Base-by-base conservation (phyloP, 2,797 vertebrate species). In the Adelosebastes latens region DNA sequence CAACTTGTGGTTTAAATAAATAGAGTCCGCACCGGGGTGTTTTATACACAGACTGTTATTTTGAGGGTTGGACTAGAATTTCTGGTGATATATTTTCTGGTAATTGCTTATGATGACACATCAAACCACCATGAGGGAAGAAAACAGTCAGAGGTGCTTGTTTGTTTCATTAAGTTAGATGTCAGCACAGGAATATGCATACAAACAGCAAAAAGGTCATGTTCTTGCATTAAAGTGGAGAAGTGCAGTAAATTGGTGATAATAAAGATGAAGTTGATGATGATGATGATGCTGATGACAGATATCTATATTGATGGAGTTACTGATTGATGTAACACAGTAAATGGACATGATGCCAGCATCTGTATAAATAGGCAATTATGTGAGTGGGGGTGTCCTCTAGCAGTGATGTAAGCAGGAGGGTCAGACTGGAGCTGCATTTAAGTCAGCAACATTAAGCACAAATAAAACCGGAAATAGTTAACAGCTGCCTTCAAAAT, bases 361-460 rank as follows among this genome's bases (percentile, higher is more conserved):
- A 61, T 69, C 56, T 90, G 81, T 83, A 66, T 82, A 14, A 79
- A 77, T 32, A 73, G 81, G 24, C 53, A 69, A 32, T 82, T 56
- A 66, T 62, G n/a, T 62, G 60, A 62, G 56, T 10, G 58, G 80
- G 61, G 12, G 5, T 16, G 78, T 81, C 53, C 60, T 79, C 5
- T 0, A 5, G 20, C 22, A 24, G 39, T 86, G 85, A 89, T 77
- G 87, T 81, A 13, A 18, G 0, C 36, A 8, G 12, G 7, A 55
- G 27, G 0, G 14, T 46, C 39, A 31, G 20, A 1, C 8, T 24
- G 4, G 9, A 61, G 20, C 5, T 5, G 24, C 27, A 4, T 53
- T 53, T 1, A 79, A 80, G 56, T 29, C 2, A 22, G 1, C 5
- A 16, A 22, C 7, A 76, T 29, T 61, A 1, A 68, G 11, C 3